These are phyloP conservation scores for Alentia gelatinosa DNA, from an alignment of 2,888 invertebrate species.

Conservation along the genomic window DNA sequence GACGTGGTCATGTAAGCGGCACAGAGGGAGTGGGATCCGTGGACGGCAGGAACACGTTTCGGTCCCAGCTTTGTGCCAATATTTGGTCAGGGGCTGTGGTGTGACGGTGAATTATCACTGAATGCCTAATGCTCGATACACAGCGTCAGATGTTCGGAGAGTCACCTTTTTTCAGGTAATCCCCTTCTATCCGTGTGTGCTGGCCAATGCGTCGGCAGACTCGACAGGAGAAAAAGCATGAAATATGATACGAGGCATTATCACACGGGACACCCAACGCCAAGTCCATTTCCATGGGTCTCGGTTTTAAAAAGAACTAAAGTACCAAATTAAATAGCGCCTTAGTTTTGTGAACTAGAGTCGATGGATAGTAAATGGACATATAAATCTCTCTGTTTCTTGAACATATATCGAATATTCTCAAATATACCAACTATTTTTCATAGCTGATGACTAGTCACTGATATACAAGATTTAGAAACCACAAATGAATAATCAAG, in stretches of 20 bases:
- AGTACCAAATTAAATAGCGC: too few species aligned
- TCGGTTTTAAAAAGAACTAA: too few species aligned
- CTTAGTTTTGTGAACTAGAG: too few species aligned
- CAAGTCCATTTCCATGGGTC: too few species aligned
- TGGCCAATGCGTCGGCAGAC: neutral
- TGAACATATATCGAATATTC: too few species aligned
- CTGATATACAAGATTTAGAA: too few species aligned
- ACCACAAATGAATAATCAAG: too few species aligned
- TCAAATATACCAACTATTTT: too few species aligned
- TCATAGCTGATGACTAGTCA: too few species aligned
- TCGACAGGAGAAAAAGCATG: neutral
- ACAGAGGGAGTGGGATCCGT: neutral
- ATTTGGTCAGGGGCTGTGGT: neutral
- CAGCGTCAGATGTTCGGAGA: neutral
- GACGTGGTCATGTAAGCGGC: too few species aligned
- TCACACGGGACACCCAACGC: neutral
- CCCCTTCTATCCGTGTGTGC: neutral
- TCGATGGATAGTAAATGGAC: too few species aligned
- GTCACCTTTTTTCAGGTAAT: neutral
- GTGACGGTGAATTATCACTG: constrained; percentile 2
- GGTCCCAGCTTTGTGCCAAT: neutral
- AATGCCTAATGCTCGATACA: neutral
- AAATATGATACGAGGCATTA: neutral
- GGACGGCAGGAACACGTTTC: neutral
- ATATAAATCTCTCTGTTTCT: too few species aligned